Evolutionary conservation across 1,140 invertebrate species (phyloP), one percentile per base, ranked within the genome.

Genomic region (Adelges cooleyi): DNA sequence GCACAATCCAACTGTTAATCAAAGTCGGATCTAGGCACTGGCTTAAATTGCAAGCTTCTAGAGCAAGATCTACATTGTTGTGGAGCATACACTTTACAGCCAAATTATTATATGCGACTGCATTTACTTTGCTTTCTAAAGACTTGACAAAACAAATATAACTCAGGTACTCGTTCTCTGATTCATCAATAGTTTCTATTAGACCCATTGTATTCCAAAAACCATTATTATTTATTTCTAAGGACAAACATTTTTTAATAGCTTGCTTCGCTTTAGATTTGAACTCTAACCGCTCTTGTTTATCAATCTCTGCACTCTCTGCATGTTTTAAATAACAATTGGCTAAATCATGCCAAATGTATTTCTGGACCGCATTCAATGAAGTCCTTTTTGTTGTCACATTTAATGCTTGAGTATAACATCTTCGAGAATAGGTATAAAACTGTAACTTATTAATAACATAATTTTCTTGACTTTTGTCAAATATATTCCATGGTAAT

Each of bases 161-260:
- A 29, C 54, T 59, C 0, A 56, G 6, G 18, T 56, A 20, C 25
- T 23, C 4, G 1, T 56, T 25, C 17, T 40, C 23, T 15, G 5
- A 23, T n/a, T 56, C 53, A 17, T 59, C 54, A 10, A 59, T 59
- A 11, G 54, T 33, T 11, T 46, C 22, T 18, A 59, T 46, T 2
- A 59, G 13, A 18, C 54, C 54, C 54, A 59, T 44, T 1, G 54
- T 44, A 11, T 59, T 59, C 54, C 54, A 59, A 59, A 59, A 59
- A 11, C 17, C n/a, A 17, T 44, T 25, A 40, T 59, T 59, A 6
- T 27, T 18, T 11, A 23, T 38, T 27, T 59, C 54, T 6, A 59
- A 27, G 17, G 17, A 44, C 10, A 59, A 44, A 5, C 54, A 59
- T 59, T 59, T 59, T 18, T 46, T 44, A 27, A 59, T 59, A 25